Conservation (phyloP, 2,797 vertebrate genomes). For the Tauraco hartlaubi region DNA sequence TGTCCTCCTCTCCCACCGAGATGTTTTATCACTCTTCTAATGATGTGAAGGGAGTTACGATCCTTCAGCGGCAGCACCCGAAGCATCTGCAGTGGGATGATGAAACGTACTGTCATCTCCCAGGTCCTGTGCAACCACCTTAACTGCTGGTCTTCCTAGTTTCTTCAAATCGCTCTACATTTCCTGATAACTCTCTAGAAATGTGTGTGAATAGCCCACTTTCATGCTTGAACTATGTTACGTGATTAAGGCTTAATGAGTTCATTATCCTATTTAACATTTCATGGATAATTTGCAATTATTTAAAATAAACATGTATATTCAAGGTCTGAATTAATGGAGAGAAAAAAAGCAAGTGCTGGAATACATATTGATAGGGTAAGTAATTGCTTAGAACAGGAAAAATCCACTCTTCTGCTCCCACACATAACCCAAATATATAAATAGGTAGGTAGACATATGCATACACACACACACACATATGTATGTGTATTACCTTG, state of each 20-base stretch:
- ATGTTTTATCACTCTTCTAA: slow-evolving; percentile 1
- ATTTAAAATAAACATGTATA: slow-evolving; percentile 64
- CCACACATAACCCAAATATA: background rate
- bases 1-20: background rate
- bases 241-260: slow-evolving; percentile 13
- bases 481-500: background rate
- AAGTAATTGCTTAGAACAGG: background rate
- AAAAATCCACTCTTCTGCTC: background rate
- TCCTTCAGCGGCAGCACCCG: background rate
- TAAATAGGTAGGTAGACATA: background rate
- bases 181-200: background rate
- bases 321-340: slow-evolving; percentile 29
- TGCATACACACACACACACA: no score
- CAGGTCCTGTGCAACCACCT: background rate
- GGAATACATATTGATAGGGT: background rate
- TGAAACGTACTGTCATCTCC: background rate
- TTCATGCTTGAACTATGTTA: background rate
- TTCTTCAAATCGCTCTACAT: background rate
- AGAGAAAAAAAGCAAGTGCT: slow-evolving; percentile 18
- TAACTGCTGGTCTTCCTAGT: background rate
- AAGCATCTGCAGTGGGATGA: background rate
- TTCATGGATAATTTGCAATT: slow-evolving; percentile 51
- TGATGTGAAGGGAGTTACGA: background rate
- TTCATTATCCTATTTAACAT: slow-evolving; percentile 62
- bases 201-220: background rate